phyloP scores from a whole-genome alignment of 2,113 vertebrate genomes.

The Anhinga rufa region DNA sequence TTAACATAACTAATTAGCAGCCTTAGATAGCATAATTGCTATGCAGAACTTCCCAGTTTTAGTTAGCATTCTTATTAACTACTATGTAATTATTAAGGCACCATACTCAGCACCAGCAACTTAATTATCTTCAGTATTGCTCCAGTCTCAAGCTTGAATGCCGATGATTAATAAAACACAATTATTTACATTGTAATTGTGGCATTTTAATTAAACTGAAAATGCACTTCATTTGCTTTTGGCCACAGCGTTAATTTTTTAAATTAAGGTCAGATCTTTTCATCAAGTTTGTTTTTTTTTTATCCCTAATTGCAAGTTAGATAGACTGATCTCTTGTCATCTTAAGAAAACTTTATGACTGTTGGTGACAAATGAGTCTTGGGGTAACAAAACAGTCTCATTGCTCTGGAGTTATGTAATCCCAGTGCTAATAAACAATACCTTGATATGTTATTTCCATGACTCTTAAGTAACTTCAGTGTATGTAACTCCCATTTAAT shows the following conservation, averaged over 20 bases:
- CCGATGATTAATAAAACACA: slow-evolving; percentile 77
- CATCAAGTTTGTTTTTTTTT: neutral
- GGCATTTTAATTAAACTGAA: slow-evolving; percentile 75
- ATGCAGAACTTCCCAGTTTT: slow-evolving; percentile 70
- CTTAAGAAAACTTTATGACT: slow-evolving; percentile 1
- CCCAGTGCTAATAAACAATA: neutral
- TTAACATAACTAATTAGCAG: slow-evolving; percentile 71
- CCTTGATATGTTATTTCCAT: neutral
- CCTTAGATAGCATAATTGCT: slow-evolving; percentile 73
- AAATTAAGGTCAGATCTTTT: slow-evolving; percentile 50
- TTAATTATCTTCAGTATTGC: slow-evolving; percentile 75
- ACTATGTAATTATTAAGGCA: slow-evolving; percentile 78
- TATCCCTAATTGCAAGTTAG: slow-evolving; percentile 42
- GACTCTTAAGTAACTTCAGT: neutral
- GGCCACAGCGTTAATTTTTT: slow-evolving; percentile 46
- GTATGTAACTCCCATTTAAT: neutral
- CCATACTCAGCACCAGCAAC: slow-evolving; percentile 57
- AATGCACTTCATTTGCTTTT: slow-evolving; percentile 35
- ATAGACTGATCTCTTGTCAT: slow-evolving; percentile 43
- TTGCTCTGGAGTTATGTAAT: neutral
- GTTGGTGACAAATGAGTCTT: slow-evolving; percentile 8
- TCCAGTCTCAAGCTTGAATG: slow-evolving; percentile 74
- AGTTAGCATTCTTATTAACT: slow-evolving; percentile 69
- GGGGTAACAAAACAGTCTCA: neutral
- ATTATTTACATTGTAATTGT: slow-evolving; percentile 76